These are phyloP conservation scores for Malthinus flaveolus DNA, from an alignment of 2,888 invertebrate species.

Conservation along the genomic window DNA sequence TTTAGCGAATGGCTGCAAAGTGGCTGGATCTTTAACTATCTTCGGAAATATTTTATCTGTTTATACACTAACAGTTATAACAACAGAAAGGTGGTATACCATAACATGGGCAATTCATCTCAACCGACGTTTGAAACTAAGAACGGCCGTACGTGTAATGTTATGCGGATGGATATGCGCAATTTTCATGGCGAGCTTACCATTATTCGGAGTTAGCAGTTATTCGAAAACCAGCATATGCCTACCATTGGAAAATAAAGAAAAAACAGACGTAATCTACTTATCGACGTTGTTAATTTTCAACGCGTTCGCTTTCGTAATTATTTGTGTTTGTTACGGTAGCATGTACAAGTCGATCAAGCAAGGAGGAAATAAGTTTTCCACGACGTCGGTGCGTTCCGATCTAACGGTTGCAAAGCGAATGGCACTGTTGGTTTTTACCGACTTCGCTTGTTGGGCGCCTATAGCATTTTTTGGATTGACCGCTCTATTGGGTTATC, in stretches of 20 bases:
- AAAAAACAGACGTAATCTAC: conserved; percentile 60
- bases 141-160: conserved; percentile 63
- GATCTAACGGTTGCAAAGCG: conserved; percentile 63
- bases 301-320: conserved; percentile 65
- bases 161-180: conserved; percentile 63
- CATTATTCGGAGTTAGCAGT: conserved; percentile 65
- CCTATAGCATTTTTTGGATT: conserved; percentile 70
- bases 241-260: conserved; percentile 64
- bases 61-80: conserved; percentile 67
- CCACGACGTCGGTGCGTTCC: conserved; percentile 53
- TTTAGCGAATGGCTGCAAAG: conserved; percentile 61
- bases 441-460: conserved; percentile 65
- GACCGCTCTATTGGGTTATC: conserved; percentile 65
- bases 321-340: conserved; percentile 66
- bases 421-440: conserved; percentile 69
- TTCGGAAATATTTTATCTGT: conserved; percentile 68
- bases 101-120: conserved; percentile 65
- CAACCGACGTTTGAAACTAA: conserved; percentile 62
- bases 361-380: conserved; percentile 59
- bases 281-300: conserved; percentile 60
- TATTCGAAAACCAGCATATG: conserved; percentile 71
- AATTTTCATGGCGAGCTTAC: conserved; percentile 61
- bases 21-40: conserved; percentile 68
- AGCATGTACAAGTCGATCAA: conserved; percentile 65
- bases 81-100: conserved; percentile 63